Conservation (phyloP, 53 echinoderm and acorn worm genomes). For the Holothuria scabra region DNA sequence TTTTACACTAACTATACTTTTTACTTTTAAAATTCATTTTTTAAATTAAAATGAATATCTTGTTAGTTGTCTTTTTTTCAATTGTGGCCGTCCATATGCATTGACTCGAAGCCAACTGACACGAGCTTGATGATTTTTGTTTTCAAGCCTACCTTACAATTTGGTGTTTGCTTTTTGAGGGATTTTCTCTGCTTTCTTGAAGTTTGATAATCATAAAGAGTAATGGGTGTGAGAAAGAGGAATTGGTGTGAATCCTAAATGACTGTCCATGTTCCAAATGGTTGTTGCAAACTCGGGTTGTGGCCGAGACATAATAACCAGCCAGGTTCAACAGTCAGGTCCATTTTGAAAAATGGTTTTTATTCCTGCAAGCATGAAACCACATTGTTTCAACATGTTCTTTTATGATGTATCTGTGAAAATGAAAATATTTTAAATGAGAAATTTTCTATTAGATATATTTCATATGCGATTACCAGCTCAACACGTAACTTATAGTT, state of each 20-base stretch:
- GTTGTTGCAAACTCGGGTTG: slow-evolving; percentile 68
- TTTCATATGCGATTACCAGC: too few relatives aligned
- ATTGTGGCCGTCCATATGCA: too few relatives aligned
- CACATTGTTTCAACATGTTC: slow-evolving; percentile 47
- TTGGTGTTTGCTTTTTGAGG: too few relatives aligned
- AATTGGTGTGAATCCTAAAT: slow-evolving; percentile 29
- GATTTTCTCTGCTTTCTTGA: too few relatives aligned
- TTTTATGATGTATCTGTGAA: slow-evolving; percentile 41
- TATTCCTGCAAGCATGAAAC: slow-evolving; percentile 47
- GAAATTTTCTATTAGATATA: neutral
- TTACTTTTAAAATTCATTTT: too few relatives aligned
- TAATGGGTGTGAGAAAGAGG: slow-evolving; percentile 14
- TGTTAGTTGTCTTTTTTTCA: too few relatives aligned
- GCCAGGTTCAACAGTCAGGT: slow-evolving; percentile 53
- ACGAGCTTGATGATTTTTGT: too few relatives aligned
- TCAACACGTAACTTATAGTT: too few relatives aligned
- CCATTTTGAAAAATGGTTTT: slow-evolving; percentile 46
- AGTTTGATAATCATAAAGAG: neutral
- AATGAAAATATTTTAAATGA: neutral
- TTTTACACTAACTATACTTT: too few relatives aligned
- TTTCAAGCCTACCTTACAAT: too few relatives aligned
- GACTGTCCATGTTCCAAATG: slow-evolving; percentile 65
- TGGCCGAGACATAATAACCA: slow-evolving; percentile 37
- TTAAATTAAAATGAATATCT: too few relatives aligned
- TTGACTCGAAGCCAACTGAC: too few relatives aligned